A percentile compares a stretch with the other conserved stretches of the same genome.
Evolutionary conservation across 2,113 vertebrate genomes (phyloP).

Genomic region (Pterocles orientalis): DNA sequence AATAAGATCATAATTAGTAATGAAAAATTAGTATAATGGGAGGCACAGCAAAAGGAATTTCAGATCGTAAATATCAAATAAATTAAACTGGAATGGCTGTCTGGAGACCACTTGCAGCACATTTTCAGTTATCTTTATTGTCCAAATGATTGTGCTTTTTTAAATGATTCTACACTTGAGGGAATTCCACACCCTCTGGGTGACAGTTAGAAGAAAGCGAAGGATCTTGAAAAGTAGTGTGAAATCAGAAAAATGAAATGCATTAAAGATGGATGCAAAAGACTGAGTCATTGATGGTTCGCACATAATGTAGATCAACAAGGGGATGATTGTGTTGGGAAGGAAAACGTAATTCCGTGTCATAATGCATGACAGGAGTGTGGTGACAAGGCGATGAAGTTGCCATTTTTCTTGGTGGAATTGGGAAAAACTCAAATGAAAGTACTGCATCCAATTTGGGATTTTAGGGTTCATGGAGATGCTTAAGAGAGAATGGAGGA

Average conservation of each 20-base stretch:
- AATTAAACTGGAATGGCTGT: neutral
- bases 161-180: neutral
- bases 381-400: neutral
- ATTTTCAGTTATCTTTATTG: neutral
- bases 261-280: neutral
- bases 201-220: neutral
- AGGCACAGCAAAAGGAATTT: neutral
- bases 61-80: neutral
- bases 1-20: neutral
- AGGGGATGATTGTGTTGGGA: neutral
- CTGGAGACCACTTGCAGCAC: neutral
- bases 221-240: neutral
- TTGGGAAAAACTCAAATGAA: neutral
- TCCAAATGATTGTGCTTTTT: slow-evolving; percentile 11
- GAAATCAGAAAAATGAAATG: neutral
- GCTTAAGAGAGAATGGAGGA: neutral
- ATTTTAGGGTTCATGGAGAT: neutral
- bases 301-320: rapidly evolving
- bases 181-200: neutral
- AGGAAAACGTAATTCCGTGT: neutral
- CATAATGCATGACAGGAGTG: neutral
- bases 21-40: neutral
- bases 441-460: neutral
- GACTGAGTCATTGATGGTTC: neutral
- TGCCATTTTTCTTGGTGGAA: neutral